phyloP scores from a whole-genome alignment of 2,888 invertebrate species.

The Teleiodes luculella region DNA sequence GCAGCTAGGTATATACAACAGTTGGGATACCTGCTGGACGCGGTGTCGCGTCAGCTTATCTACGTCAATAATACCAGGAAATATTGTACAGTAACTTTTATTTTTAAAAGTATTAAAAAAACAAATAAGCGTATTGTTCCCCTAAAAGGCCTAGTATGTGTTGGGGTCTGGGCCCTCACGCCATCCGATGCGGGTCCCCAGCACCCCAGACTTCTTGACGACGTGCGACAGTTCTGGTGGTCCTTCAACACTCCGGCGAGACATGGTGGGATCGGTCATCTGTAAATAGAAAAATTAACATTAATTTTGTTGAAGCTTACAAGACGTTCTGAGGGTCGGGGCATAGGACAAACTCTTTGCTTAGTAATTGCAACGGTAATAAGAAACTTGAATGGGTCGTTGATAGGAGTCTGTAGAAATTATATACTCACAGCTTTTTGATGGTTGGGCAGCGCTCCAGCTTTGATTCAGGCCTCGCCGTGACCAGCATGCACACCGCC shows the following conservation, averaged over 20 bases:
- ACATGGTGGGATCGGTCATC: slow-evolving; percentile 4
- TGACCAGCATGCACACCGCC: no score
- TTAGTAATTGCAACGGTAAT: slow-evolving; percentile 7
- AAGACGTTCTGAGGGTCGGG: not conserved
- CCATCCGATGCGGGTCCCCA: slow-evolving; percentile 7
- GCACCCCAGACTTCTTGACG: slow-evolving; percentile 3
- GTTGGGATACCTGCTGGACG: slow-evolving; percentile 11
- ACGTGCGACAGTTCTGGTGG: not conserved
- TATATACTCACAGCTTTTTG: slow-evolving; percentile 3
- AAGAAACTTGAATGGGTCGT: slow-evolving; percentile 5
- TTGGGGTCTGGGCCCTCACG: slow-evolving; percentile 2
- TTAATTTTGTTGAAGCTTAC: slow-evolving; percentile 11
- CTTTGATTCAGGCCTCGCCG: slow-evolving; percentile 1
- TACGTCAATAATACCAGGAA: slow-evolving; percentile 4
- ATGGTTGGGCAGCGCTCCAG: slow-evolving; percentile 1
- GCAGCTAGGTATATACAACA: slow-evolving; percentile 6
- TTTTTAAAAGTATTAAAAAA: not conserved
- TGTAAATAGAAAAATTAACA: slow-evolving; percentile 8
- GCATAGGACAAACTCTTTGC: slow-evolving; percentile 5
- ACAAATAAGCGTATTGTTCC: no score
- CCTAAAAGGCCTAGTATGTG: slow-evolving; percentile 1
- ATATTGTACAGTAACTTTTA: not conserved
- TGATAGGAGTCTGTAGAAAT: slow-evolving; percentile 5
- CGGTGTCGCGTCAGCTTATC: slow-evolving; percentile 2
- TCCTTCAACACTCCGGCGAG: not conserved